Conservation (phyloP, 1,140 invertebrate species). For the Papilio helenus region DNA sequence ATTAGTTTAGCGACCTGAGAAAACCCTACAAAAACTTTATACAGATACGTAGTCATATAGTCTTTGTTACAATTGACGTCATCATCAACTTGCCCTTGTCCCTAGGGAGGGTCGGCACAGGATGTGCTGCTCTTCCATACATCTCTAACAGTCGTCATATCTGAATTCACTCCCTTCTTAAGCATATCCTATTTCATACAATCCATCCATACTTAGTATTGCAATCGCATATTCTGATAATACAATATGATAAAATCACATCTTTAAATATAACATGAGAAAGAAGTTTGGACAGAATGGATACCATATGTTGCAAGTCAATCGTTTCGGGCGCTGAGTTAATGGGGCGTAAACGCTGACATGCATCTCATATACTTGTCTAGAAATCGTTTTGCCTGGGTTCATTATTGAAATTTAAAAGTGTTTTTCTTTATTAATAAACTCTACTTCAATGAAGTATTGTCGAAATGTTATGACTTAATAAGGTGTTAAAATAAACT, state of each 20-base stretch:
- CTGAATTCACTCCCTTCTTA: too few relatives aligned
- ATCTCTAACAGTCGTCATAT: too few relatives aligned
- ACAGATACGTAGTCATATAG: too few relatives aligned
- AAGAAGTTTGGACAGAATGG: conserved; percentile 3
- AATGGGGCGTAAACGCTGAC: conserved; percentile 19
- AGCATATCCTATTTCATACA: too few relatives aligned
- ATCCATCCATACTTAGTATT: neutral
- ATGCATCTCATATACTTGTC: conserved; percentile 10
- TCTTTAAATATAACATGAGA: neutral
- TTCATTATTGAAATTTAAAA: neutral
- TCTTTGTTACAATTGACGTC: too few relatives aligned
- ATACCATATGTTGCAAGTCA: neutral
- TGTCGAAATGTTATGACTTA: neutral
- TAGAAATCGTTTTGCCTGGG: neutral
- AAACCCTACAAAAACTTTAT: too few relatives aligned
- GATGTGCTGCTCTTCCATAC: too few relatives aligned
- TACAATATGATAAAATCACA: neutral
- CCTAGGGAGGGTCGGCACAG: too few relatives aligned
- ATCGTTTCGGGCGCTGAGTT: conserved; percentile 15
- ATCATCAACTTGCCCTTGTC: too few relatives aligned
- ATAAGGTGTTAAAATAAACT: too few relatives aligned
- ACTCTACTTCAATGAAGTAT: neutral
- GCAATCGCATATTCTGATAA: neutral
- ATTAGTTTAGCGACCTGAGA: too few relatives aligned
- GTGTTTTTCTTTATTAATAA: neutral